Evolutionary conservation across 2,888 invertebrate species (phyloP), one percentile per base, ranked within the genome.

Genomic region (Gibbula magus): DNA sequence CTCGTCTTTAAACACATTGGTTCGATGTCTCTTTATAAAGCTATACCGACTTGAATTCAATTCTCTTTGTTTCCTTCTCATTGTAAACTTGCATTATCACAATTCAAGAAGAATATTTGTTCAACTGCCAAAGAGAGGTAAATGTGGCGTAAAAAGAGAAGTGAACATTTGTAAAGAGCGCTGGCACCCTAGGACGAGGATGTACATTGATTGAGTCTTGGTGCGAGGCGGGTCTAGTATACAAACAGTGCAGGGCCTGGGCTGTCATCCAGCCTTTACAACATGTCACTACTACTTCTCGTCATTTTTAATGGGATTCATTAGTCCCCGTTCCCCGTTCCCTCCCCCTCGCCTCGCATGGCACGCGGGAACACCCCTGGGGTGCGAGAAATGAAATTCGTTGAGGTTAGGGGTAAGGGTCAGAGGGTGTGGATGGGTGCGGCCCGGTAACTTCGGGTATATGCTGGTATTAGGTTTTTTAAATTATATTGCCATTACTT

Each of bases 261-360:
- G 35, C 20, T 70, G 70, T 70, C 70, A 70, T 7, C 8, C 29
- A n/a, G 16, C 18, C 70, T 32, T 35, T 70, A 70, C n/a, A 35
- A 70, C 20, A 70, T 70, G 70, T 70, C 70, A 70, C 35, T 20
- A 70, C 39, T 20, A n/a, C 32, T 70, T 70, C 70, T 39, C 70
- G 70, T 70, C 70, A 70, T n/a, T 35, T 70, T 70, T 70, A 70
- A 70, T 70, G 35, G 70, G 70, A 39, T 70, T 70, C 70, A 70
- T 70, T 70, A 70, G 70, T 35, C 32, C 16, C 20, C 18, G 32
- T 39, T n/a, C 70, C 70, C 70, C 35, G 32, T 16, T 39, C 32
- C 18, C 70, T 35, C 39, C 20, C 70, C 39, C 70, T 35, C 70
- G 25, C 39, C 35, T 70, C 61, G 29, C 29, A 29, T 25, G 29